Conservation (phyloP, 23 tunicate species). For the Halocynthia roretzi region DNA sequence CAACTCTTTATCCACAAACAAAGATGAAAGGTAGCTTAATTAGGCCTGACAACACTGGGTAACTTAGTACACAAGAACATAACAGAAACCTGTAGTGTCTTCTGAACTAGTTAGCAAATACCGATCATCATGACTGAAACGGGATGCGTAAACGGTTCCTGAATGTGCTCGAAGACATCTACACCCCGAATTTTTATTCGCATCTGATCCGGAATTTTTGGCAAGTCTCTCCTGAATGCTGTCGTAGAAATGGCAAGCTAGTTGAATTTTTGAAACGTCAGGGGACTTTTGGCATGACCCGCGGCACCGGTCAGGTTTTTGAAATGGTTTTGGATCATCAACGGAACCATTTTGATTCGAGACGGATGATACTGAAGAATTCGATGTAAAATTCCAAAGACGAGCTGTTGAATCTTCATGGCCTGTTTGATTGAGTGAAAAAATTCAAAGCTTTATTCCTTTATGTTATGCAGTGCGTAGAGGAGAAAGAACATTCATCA, state of each 20-base stretch:
- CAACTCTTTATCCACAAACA: too few species aligned
- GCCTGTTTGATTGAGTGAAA: not conserved
- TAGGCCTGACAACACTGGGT: too few species aligned
- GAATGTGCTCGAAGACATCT: slow-evolving; percentile 44
- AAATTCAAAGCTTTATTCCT: too few species aligned
- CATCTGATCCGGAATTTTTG: not conserved
- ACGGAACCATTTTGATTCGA: not conserved
- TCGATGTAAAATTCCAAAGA: slow-evolving; percentile 27
- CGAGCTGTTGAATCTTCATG: slow-evolving; percentile 37
- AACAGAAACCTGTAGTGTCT: slow-evolving; percentile 41
- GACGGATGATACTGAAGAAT: not conserved
- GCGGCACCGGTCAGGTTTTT: not conserved
- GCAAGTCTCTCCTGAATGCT: not conserved
- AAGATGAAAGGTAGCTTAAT: too few species aligned
- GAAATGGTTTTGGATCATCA: not conserved
- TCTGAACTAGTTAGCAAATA: slow-evolving; percentile 61
- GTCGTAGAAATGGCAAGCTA: slow-evolving; percentile 30
- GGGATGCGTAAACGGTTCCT: slow-evolving; percentile 49
- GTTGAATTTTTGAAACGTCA: slow-evolving; percentile 31
- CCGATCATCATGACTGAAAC: slow-evolving; percentile 57
- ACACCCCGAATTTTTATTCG: not conserved
- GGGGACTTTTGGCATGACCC: not conserved
- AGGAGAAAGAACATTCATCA: too few species aligned
- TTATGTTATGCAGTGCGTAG: too few species aligned
- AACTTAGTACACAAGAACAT: not conserved